A percentile compares a stretch with the other conserved stretches of the same genome.
Evolutionary conservation across 1,140 invertebrate genomes (phyloP).

Genomic region (Periplaneta americana): DNA sequence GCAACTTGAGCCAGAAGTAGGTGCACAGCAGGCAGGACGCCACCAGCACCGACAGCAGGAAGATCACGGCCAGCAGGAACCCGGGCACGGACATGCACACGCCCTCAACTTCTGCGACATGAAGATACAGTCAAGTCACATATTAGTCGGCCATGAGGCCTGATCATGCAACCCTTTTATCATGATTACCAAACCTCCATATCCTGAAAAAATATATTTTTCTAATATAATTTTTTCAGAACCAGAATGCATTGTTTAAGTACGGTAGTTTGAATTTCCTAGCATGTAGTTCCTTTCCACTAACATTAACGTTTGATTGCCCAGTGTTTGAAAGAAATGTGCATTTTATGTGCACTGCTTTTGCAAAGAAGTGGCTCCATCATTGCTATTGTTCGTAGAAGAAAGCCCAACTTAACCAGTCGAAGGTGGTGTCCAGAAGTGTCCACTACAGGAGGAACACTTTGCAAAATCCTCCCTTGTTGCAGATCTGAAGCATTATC

Average conservation of each 20-base stretch:
- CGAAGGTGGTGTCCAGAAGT: too few species aligned
- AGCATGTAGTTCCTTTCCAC: too few species aligned
- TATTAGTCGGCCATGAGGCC: background rate
- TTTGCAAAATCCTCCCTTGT: too few species aligned
- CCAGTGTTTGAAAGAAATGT: too few species aligned
- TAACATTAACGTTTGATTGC: too few species aligned
- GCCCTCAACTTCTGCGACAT: slow-evolving; percentile 25
- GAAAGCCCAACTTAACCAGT: too few species aligned
- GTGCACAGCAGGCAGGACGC: slow-evolving; percentile 36
- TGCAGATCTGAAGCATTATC: too few species aligned
- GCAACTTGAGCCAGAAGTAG: slow-evolving; percentile 25
- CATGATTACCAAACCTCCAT: too few species aligned
- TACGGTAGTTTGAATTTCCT: background rate
- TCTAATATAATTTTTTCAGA: background rate
- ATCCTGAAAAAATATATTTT: background rate
- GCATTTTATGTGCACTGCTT: too few species aligned
- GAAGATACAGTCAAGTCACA: slow-evolving; percentile 14
- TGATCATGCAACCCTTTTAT: background rate
- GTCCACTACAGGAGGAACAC: too few species aligned
- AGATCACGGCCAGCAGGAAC: slow-evolving; percentile 35
- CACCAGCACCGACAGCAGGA: slow-evolving; percentile 38
- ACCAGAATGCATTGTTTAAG: background rate
- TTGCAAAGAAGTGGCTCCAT: too few species aligned
- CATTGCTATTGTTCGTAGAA: too few species aligned
- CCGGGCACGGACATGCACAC: slow-evolving; percentile 40